A percentile compares a stretch with the other conserved stretches of the same genome.
Conservation (phyloP, 2,113 vertebrate genomes). For the Perognathus longimembris region DNA sequence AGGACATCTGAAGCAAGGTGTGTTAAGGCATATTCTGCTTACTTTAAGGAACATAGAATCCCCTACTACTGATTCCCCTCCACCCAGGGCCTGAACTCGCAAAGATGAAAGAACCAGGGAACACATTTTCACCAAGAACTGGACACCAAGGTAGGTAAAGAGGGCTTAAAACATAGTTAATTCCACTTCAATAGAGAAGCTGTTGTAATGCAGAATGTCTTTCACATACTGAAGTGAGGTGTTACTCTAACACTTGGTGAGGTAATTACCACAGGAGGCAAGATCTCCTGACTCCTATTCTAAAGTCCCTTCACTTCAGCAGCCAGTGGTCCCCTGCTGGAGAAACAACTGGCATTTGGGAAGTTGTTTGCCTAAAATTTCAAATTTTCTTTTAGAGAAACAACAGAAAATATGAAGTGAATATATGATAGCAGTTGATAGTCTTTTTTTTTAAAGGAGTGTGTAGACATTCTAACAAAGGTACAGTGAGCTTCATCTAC, state of each 20-base stretch:
- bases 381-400: conserved; percentile 9
- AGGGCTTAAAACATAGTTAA: background rate
- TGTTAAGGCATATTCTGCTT: conserved; percentile 85
- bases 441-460: background rate
- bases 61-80: background rate
- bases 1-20: conserved; percentile 89
- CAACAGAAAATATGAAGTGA: background rate
- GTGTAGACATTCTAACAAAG: conserved; percentile 31
- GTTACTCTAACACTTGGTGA: background rate
- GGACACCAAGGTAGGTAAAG: conserved; percentile 14
- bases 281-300: background rate
- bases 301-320: background rate
- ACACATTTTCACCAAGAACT: conserved; percentile 18
- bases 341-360: background rate
- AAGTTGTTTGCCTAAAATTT: conserved; percentile 15
- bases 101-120: conserved; percentile 22
- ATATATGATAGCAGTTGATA: background rate
- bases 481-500: conserved; percentile 20
- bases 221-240: no score
- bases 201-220: background rate
- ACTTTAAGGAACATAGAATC: background rate
- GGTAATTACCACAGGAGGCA: background rate
- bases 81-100: background rate
- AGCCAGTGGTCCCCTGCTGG: background rate
- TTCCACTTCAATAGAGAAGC: background rate